Evolutionary conservation across 2,797 vertebrate genomes (phyloP), one percentile per base, ranked within the genome.

Genomic region (Momotus momota): DNA sequence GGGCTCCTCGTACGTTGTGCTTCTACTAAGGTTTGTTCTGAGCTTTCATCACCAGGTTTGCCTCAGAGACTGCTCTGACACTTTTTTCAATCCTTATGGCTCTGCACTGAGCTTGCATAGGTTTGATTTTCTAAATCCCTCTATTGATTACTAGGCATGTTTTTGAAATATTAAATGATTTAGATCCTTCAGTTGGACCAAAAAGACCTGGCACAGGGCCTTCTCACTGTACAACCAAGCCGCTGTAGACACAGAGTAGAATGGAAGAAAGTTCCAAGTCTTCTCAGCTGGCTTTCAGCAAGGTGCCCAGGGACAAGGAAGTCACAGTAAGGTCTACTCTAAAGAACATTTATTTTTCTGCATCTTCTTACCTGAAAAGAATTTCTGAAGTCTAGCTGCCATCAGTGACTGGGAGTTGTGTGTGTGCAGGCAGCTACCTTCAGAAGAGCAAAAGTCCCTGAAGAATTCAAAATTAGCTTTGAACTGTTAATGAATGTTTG

Each of bases 51-150:
- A 78, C 45, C 46, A 60, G 17, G 22, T 70, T 73, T 77, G 52
- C 45, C 52, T 48, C 35, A 13, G 22, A 81, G 54, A 52, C 61
- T 43, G 66, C 67, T 33, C 54, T 57, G 62, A 52, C 49, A 27
- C 66, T 54, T 66, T 60, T 85, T 43, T 88, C 88, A 64, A 8
- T 55, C 55, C 49, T 48, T 19, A 17, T 14, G 38, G 60, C 66
- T 90, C 49, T 35, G 22, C 77, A 9, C 10, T 72, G 72, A 74
- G 80, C 73, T 94, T 75, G 69, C 88, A 89, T 4, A 86, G 70
- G 35, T 38, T 69, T 77, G 87, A 86, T 92, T 82, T 94, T 80
- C 75, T 91, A 81, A 87, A 75, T 81, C 85, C 67, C 72, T 82
- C 70, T 83, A 58, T 51, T 75, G 87, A 86, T 89, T 65, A 70